Conservation (phyloP, 1,140 invertebrate species). For the Andricus grossulariae region DNA sequence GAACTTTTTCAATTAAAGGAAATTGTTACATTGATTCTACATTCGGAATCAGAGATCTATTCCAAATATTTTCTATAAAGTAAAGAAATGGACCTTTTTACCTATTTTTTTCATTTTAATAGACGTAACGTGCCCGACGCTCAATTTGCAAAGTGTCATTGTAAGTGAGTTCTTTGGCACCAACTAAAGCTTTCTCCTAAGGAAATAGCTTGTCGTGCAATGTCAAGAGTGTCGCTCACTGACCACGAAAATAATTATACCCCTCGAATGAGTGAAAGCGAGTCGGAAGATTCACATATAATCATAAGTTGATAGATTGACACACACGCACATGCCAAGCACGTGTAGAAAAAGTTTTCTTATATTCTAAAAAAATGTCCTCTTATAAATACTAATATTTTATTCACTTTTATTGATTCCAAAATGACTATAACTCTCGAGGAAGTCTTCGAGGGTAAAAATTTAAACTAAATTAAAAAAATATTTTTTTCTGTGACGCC, state of each 20-base stretch:
- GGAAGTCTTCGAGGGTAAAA: too few relatives aligned
- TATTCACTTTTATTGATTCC: too few relatives aligned
- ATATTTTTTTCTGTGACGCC: too few relatives aligned
- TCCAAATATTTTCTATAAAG: too few relatives aligned
- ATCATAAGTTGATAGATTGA: conserved; percentile 46
- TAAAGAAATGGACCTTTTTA: too few relatives aligned
- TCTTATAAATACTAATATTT: too few relatives aligned
- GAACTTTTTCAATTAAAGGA: background rate
- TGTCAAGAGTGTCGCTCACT: conserved; percentile 52
- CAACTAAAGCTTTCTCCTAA: conserved; percentile 49
- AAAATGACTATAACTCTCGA: too few relatives aligned
- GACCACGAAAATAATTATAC: conserved; percentile 43
- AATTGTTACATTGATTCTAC: background rate
- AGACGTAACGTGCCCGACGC: conserved; percentile 13
- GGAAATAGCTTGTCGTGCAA: conserved; percentile 46
- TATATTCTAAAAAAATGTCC: too few relatives aligned
- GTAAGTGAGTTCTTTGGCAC: conserved; percentile 49
- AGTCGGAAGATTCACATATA: conserved; percentile 46
- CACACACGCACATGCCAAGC: background rate
- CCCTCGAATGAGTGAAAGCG: conserved; percentile 49
- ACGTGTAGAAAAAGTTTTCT: background rate
- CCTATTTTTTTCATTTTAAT: too few relatives aligned
- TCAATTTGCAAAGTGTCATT: conserved; percentile 54
- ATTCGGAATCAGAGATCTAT: too few relatives aligned
- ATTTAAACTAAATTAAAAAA: too few relatives aligned